Base-by-base conservation (phyloP, 2,888 invertebrate genomes). In the Apantesis nais region DNA sequence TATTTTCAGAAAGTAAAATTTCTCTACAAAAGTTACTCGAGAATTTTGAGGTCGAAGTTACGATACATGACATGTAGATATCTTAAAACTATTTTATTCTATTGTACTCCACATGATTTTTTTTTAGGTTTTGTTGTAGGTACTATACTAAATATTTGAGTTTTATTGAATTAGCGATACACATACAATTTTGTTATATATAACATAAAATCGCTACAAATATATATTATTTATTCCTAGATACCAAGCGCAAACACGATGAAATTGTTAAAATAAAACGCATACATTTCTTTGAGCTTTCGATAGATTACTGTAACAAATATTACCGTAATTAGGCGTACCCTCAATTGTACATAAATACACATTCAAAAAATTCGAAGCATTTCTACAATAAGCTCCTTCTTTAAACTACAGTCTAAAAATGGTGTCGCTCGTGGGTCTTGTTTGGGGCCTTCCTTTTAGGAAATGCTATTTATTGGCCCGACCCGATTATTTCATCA, bases 341-440 rank as follows among this genome's bases (percentile, higher is more conserved):
- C 78, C 78, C 74, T 81, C 52, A 70, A 73, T 66, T 67, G 80
- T 75, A 76, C 62, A 73, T 76, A 76, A 71, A 77, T 77, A 80
- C 74, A 78, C 80, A 82, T 71, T 78, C 79, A 75, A 80, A 79
- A 84, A 80, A 78, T 76, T 79, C 71, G 82, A 88, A 87, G 86
- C 87, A 84, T 82, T 78, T 74, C 83, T 86, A 85, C 78, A 78
- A 74, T 89, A 89, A 89, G 90, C 88, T 89, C 89, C 87, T 87
- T 86, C 83, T 83, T 78, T 77, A 78, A 83, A 82, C 84, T 85
- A 87, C 82, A 77, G 62, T 79, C 81, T 87, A 86, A 73, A 76
- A 68, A 77, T 86, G 78, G 78, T 85, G 82, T 83, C 83, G 78
- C 73, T 71, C 78, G 65, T 75, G 66, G 73, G 66, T 76, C 70